Conservation (phyloP, 2,113 vertebrate genomes). For the Jacana jacana region DNA sequence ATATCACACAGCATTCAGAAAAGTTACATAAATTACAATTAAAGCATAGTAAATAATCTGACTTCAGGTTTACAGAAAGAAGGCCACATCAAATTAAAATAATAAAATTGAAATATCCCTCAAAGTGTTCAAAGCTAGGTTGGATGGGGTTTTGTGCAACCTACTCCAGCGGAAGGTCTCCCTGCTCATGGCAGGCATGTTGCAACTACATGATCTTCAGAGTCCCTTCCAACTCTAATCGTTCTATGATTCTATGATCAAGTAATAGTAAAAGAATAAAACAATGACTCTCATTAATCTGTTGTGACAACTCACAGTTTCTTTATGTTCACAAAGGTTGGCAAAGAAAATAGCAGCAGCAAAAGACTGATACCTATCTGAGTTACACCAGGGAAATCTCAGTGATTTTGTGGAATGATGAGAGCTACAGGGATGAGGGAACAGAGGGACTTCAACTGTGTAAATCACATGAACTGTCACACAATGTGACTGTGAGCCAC, state of each 20-base stretch:
- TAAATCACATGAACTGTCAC: neutral
- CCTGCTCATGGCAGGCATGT: neutral
- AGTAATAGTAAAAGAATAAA: neutral
- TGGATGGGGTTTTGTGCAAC: neutral
- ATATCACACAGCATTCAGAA: neutral
- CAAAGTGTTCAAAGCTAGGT: neutral
- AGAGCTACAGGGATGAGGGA: fast-evolving
- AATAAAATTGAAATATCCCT: neutral
- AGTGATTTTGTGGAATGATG: neutral
- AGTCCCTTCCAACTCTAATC: neutral
- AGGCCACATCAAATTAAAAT: neutral
- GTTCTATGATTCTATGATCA: neutral
- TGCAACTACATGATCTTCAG: neutral
- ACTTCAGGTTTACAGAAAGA: neutral
- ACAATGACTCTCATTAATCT: neutral
- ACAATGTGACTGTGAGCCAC: neutral
- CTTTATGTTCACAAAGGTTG: neutral
- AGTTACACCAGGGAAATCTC: neutral
- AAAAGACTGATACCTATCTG: neutral
- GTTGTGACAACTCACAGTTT: neutral
- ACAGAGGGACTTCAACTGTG: neutral
- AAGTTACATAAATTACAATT: neutral
- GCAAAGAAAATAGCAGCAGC: neutral
- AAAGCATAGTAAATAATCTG: neutral
- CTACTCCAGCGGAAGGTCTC: neutral